Evolutionary conservation across 1,140 invertebrate species (phyloP).

Genomic region (Apis florea): DNA sequence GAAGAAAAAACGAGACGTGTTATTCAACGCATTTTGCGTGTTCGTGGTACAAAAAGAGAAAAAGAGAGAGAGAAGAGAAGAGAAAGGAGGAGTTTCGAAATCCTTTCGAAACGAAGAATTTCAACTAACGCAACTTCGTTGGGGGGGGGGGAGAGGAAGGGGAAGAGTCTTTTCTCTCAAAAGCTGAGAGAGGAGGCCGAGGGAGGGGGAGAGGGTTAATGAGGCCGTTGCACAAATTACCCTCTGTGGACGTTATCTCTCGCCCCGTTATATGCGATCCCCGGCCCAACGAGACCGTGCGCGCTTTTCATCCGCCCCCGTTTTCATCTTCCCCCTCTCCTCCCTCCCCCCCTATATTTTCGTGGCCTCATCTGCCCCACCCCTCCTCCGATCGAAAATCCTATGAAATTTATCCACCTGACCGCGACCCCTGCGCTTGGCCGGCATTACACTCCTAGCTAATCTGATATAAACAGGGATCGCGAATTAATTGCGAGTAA

Average conservation of each 20-base stretch:
- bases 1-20: neutral
- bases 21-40: conserved; percentile 16
- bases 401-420: conserved; percentile 9
- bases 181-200: neutral
- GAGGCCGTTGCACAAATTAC: conserved; percentile 68
- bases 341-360: neutral
- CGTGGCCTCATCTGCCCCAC: neutral
- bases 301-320: neutral
- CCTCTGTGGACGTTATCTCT: conserved; percentile 59
- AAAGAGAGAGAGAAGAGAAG: neutral
- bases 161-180: neutral
- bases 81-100: neutral
- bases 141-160: neutral
- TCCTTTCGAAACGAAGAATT: conserved; percentile 1
- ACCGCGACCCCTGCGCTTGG: neutral
- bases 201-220: conserved; percentile 39
- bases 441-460: conserved; percentile 24
- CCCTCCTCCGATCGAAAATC: conserved; percentile 5
- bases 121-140: conserved; percentile 5
- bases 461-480: conserved; percentile 32
- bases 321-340: no score
- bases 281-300: neutral
- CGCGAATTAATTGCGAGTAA: conserved; percentile 27
- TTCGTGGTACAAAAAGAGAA: neutral
- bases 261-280: conserved; percentile 53